A percentile compares a stretch with the other conserved stretches of the same genome.
phyloP scores from a whole-genome alignment of 2,797 vertebrate species.

The Rhodeus uyekii region DNA sequence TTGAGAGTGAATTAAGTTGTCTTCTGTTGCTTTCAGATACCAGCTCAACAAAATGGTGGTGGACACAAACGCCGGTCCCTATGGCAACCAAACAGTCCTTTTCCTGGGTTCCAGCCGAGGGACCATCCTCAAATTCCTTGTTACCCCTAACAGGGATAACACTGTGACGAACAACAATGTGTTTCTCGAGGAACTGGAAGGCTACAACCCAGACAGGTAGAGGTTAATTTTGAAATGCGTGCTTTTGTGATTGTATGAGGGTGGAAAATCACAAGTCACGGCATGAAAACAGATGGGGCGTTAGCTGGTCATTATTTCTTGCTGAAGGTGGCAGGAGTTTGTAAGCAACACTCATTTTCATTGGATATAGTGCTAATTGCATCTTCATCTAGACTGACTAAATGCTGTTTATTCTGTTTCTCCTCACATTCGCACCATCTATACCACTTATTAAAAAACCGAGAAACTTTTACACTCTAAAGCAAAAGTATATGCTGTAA shows the following conservation, averaged over 20 bases:
- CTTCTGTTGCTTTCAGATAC: slow-evolving; percentile 78
- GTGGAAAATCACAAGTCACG: background rate
- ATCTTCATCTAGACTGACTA: slow-evolving; percentile 42
- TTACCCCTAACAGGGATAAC: slow-evolving; percentile 82
- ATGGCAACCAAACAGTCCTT: slow-evolving; percentile 88
- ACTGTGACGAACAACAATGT: slow-evolving; percentile 67
- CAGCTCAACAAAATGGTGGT: slow-evolving; percentile 91
- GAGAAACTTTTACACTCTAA: background rate
- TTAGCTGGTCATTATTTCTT: slow-evolving; percentile 67
- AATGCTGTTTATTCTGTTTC: slow-evolving; percentile 22
- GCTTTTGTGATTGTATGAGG: background rate
- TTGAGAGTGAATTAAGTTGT: slow-evolving; percentile 53
- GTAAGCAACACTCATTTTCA: slow-evolving; percentile 60
- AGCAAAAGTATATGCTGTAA: background rate
- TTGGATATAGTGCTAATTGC: slow-evolving; percentile 55
- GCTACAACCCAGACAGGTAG: slow-evolving; percentile 91
- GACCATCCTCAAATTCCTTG: slow-evolving; percentile 92
- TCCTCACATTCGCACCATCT: background rate
- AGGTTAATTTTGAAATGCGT: slow-evolving; percentile 29
- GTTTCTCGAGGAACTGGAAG: slow-evolving; percentile 94
- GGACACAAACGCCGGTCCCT: slow-evolving; percentile 86
- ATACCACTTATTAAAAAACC: background rate
- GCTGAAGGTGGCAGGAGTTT: slow-evolving; percentile 64
- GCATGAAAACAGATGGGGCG: slow-evolving; percentile 64
- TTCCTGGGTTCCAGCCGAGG: slow-evolving; percentile 92